These are phyloP conservation scores for Threskiornis aethiopicus DNA, from an alignment of 2,797 vertebrate genomes.

Conservation along the genomic window DNA sequence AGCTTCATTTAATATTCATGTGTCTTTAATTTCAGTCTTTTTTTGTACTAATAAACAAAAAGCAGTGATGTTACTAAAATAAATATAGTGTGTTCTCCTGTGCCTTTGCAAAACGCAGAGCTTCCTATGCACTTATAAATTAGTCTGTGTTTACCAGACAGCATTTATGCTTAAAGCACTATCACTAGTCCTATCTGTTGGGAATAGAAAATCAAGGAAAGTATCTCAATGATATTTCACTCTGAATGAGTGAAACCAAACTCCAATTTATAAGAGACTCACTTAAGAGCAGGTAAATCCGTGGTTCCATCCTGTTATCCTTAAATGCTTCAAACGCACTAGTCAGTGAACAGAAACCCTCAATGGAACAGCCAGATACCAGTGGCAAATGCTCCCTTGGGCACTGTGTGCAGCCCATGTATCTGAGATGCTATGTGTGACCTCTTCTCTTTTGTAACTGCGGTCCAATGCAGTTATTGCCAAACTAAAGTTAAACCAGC, in stretches of 20 bases:
- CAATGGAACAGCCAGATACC: not conserved
- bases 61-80: not conserved
- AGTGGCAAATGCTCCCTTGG: not conserved
- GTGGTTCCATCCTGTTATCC: not conserved
- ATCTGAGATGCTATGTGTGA: not conserved
- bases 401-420: not conserved
- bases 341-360: not conserved
- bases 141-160: not conserved
- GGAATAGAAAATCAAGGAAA: constrained; percentile 9
- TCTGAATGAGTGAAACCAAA: not conserved
- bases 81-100: not conserved
- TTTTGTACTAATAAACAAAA: constrained; percentile 34
- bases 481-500: not conserved
- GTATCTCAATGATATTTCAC: not conserved
- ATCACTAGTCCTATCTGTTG: not conserved
- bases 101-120: not conserved
- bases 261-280: not conserved
- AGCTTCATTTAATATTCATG: constrained; percentile 18
- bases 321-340: not conserved
- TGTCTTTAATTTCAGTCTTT: not conserved
- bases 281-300: not conserved
- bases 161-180: not conserved
- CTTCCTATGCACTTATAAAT: not conserved
- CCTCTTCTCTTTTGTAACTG: not conserved
- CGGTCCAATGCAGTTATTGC: not conserved